Conservation (phyloP, 2,888 invertebrate species). For the Polylopha cassiicola region DNA sequence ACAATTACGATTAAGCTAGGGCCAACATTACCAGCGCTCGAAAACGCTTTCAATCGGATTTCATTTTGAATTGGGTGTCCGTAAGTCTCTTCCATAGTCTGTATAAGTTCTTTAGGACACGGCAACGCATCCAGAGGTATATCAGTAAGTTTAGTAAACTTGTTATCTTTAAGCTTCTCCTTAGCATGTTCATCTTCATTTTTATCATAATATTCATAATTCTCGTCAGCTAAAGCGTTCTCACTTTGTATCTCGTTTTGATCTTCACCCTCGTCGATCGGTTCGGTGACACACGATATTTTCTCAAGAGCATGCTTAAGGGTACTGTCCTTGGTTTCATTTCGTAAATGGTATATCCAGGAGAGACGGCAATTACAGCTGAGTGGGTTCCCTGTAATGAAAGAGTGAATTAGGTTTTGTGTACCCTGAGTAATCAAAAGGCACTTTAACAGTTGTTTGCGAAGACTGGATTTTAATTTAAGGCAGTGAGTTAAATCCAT, state of each 20-base stretch:
- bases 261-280: conserved; percentile 48
- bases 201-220: conserved; percentile 66
- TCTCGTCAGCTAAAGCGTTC: conserved; percentile 53
- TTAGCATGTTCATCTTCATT: conserved; percentile 52
- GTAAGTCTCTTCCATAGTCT: conserved; percentile 61
- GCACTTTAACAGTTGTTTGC: conserved; percentile 16
- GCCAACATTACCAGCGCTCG: conserved; percentile 41
- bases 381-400: conserved; percentile 85
- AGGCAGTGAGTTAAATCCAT: too few species aligned
- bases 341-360: conserved; percentile 86
- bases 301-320: conserved; percentile 83
- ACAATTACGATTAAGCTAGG: conserved; percentile 43
- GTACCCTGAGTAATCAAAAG: conserved; percentile 17
- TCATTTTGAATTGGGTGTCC: conserved; percentile 70
- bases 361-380: conserved; percentile 89
- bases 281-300: conserved; percentile 82
- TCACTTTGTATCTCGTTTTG: conserved; percentile 42
- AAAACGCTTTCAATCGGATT: conserved; percentile 65
- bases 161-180: conserved; percentile 42
- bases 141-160: conserved; percentile 57
- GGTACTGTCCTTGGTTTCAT: conserved; percentile 83
- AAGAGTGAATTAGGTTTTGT: conserved; percentile 23
- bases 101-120: conserved; percentile 68
- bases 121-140: conserved; percentile 63
- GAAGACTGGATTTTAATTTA: conserved; percentile 4